phyloP scores from a whole-genome alignment of 1,140 invertebrate species.

The Drosophila azteca region DNA sequence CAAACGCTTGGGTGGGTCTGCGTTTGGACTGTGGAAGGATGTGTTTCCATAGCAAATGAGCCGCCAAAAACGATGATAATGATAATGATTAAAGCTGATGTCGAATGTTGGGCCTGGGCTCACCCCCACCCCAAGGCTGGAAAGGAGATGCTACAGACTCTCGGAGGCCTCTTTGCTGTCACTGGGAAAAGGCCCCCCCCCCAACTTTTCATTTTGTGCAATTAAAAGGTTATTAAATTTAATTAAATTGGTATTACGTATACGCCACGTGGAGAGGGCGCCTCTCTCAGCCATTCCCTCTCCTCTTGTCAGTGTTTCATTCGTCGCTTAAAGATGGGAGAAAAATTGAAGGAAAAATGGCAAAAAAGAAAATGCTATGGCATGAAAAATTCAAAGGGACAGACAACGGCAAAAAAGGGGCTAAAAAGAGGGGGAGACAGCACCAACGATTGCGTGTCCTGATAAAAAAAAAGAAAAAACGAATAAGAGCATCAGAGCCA shows the following conservation, averaged over 20 bases:
- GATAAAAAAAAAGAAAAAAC: constrained; percentile 48
- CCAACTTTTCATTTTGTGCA: constrained; percentile 11
- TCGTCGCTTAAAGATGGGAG: constrained; percentile 37
- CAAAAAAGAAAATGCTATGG: constrained; percentile 35
- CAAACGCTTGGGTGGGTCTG: too few relatives aligned
- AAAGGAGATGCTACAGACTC: too few relatives aligned
- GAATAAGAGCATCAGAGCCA: background rate
- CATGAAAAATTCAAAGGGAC: constrained; percentile 57
- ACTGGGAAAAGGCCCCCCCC: constrained; percentile 14
- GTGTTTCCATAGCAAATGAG: constrained; percentile 23
- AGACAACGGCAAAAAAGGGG: constrained; percentile 26
- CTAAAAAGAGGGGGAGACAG: constrained; percentile 14
- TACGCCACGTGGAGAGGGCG: constrained; percentile 37
- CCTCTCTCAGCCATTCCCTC: background rate
- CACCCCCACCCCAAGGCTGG: too few relatives aligned
- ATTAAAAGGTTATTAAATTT: constrained; percentile 72
- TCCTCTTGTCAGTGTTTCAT: too few relatives aligned
- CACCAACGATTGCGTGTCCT: constrained; percentile 38
- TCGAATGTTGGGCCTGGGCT: too few relatives aligned
- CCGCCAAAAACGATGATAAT: constrained; percentile 9
- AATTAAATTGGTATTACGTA: constrained; percentile 68
- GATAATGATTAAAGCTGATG: too few relatives aligned
- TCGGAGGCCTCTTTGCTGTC: too few relatives aligned
- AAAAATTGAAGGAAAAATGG: background rate
- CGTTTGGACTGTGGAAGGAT: background rate